Base-by-base conservation (phyloP, 2,888 invertebrate species). In the Ectropis crepuscularia region DNA sequence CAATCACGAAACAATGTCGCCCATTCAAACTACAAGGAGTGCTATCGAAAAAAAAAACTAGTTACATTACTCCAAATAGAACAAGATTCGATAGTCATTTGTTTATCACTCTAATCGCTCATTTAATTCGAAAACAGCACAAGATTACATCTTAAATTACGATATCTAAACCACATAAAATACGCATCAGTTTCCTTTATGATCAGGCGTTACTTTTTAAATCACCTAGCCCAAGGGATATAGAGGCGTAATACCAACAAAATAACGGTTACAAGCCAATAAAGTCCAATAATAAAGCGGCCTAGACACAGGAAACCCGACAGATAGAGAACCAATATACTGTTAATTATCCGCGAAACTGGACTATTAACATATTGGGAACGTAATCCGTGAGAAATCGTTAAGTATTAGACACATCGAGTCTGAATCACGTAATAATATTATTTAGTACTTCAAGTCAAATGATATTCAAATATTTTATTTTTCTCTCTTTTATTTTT, bases 311-410 rank as follows among this genome's bases (percentile, higher is more conserved):
- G 71, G 69, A 71, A 69, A 11, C 58, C 47, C 46, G 57, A 61
- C 41, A 66, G 41, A 58, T 57, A 58, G 9, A 54, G 28, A 7
- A 57, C 51, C 55, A 39, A 59, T 49, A 53, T 59, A 63, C 53
- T 16, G 42, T 11, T 63, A 59, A 63, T 68, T 61, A 69, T 63
- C 65, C 65, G 70, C 68, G 53, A 65, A 67, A 69, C 65, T 63
- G 11, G 69, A 49, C 54, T 61, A 48, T 59, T 42, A 53, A 57
- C 38, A 48, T 53, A 57, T 53, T 57, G 38, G 11, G 60, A 48
- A 60, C 46, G 16, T 45, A 41, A 51, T 8, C 49, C 66, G 71
- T 69, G 69, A 68, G 69, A 69, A 68, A 65, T 59, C 46, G 60
- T 28, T 59, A 63, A 68, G 62, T 38, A 63, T 38, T 60, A 64